Percentiles rank a stretch among this genome's conserved stretches.
Evolutionary conservation across 2,888 invertebrate genomes (phyloP).

Genomic region (Harpagoxenus sublaevis): DNA sequence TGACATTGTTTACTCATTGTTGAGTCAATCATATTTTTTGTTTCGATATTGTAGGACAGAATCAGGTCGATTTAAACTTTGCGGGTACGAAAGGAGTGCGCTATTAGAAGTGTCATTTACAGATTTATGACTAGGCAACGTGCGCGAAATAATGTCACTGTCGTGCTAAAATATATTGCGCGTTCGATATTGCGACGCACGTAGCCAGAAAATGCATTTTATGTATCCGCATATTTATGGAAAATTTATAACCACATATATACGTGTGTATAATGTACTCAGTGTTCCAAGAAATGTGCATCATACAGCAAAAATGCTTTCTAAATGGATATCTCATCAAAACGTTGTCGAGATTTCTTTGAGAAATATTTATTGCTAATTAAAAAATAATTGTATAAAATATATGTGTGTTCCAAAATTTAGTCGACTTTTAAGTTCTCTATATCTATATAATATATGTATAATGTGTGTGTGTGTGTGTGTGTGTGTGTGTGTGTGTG

Average conservation of each 20-base stretch:
- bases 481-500: too few relatives aligned
- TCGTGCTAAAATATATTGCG: constrained; percentile 41
- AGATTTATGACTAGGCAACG: constrained; percentile 57
- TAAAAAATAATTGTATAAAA: not conserved
- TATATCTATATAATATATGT: not conserved
- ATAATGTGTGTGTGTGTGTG: too few relatives aligned
- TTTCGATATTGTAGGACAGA: not conserved
- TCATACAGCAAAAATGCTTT: not conserved
- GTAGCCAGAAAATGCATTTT: constrained; percentile 55
- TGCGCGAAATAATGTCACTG: constrained; percentile 57
- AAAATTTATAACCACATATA: constrained; percentile 48
- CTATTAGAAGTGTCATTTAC: constrained; percentile 52
- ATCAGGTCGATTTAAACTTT: constrained; percentile 34
- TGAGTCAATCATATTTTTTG: not conserved
- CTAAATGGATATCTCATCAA: not conserved
- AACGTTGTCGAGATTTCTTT: not conserved
- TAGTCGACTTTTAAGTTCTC: not conserved
- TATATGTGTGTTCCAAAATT: not conserved
- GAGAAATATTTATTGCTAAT: not conserved
- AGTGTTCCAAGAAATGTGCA: constrained; percentile 5
- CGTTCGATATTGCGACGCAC: constrained; percentile 55
- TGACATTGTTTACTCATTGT: not conserved
- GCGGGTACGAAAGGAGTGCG: constrained; percentile 23
- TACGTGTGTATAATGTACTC: not conserved
- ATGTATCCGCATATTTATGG: constrained; percentile 47